phyloP scores from a whole-genome alignment of 2,888 invertebrate genomes.

The Chymomyza procnemis region DNA sequence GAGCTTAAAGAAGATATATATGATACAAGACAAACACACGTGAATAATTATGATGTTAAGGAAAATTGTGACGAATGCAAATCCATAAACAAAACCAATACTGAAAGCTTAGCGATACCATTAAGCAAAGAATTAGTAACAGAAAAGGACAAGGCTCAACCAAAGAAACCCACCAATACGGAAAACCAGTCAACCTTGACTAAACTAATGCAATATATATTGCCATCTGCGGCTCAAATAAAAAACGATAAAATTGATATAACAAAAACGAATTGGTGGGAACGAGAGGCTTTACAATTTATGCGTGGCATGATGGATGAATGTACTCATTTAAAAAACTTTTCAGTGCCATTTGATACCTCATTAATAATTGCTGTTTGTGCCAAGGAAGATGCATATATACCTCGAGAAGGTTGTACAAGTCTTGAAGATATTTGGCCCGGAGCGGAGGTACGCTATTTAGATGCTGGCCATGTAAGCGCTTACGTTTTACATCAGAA shows the following conservation, averaged over 20 bases:
- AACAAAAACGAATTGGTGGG: slow-evolving; percentile 84
- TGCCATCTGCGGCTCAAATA: slow-evolving; percentile 56
- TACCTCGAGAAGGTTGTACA: slow-evolving; percentile 90
- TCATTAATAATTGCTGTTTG: slow-evolving; percentile 93
- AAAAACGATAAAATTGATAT: slow-evolving; percentile 79
- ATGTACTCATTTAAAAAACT: slow-evolving; percentile 97
- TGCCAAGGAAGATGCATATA: slow-evolving; percentile 93
- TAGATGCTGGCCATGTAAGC: slow-evolving; percentile 93
- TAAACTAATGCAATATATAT: slow-evolving; percentile 76
- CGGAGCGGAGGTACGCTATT: slow-evolving; percentile 90
- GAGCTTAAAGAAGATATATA: slow-evolving; percentile 78
- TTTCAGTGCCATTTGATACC: slow-evolving; percentile 91
- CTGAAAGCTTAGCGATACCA: slow-evolving; percentile 30
- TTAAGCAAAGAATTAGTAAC: slow-evolving; percentile 21
- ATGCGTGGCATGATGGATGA: slow-evolving; percentile 99
- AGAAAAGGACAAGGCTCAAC: not conserved
- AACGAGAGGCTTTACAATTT: slow-evolving; percentile 91
- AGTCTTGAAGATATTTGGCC: slow-evolving; percentile 95
- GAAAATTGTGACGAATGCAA: slow-evolving; percentile 28
- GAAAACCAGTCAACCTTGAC: slow-evolving; percentile 65
- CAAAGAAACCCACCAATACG: not conserved
- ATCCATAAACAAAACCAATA: slow-evolving; percentile 46
- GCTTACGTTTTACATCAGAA: slow-evolving; percentile 93
- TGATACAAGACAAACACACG: slow-evolving; percentile 59
- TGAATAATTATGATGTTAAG: slow-evolving; percentile 26